Evolutionary conservation across 2,113 vertebrate species (phyloP).

Genomic region (Tyrannus savana): DNA sequence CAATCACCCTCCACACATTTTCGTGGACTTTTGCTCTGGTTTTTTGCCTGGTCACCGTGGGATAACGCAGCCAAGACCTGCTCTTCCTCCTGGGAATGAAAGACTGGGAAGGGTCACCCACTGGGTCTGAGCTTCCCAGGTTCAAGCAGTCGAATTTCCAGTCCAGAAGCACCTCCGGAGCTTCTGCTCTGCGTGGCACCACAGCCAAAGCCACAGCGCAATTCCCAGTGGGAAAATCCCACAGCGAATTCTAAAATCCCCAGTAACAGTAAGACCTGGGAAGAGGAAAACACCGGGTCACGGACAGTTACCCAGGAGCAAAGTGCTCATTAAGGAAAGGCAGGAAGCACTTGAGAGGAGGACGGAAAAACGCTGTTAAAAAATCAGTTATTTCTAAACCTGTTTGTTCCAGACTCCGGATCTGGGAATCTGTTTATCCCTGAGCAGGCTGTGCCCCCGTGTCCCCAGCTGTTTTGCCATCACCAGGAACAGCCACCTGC

Average conservation of each 20-base stretch:
- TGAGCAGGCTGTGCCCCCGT: neutral
- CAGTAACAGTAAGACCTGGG: fast-evolving
- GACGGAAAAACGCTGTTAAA: neutral
- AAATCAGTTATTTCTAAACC: neutral
- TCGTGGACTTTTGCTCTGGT: fast-evolving
- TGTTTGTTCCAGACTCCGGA: neutral
- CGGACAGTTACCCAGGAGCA: neutral
- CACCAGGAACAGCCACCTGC: neutral
- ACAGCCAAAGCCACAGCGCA: neutral
- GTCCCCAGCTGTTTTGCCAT: neutral
- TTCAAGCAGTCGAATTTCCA: fast-evolving
- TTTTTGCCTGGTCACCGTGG: fast-evolving
- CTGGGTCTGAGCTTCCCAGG: neutral
- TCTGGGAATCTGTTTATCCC: neutral
- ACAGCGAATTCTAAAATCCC: neutral
- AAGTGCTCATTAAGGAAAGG: neutral
- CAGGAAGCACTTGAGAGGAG: neutral
- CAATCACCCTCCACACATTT: fast-evolving
- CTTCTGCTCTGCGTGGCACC: neutral
- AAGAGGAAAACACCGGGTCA: neutral
- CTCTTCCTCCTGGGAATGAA: neutral
- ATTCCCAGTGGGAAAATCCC: neutral
- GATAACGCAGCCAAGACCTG: fast-evolving
- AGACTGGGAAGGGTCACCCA: fast-evolving
- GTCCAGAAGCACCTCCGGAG: neutral